Conservation (phyloP, 2,797 vertebrate genomes). For the Gallinago nigripennis region DNA sequence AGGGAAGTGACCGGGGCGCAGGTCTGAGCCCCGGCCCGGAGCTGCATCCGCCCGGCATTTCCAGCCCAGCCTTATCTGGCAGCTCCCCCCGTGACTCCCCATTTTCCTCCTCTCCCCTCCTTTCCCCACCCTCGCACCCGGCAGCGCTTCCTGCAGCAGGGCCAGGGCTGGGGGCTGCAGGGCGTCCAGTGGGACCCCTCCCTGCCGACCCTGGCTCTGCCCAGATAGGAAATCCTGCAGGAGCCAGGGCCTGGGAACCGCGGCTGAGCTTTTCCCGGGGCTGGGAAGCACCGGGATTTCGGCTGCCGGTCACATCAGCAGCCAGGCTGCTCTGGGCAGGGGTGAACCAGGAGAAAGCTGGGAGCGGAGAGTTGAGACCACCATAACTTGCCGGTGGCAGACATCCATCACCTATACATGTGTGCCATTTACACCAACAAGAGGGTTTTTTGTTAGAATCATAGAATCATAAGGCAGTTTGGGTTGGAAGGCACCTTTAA, state of each 20-base stretch:
- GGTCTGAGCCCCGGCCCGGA: neutral
- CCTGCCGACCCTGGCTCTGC: slow-evolving; percentile 11
- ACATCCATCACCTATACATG: neutral
- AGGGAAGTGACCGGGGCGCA: slow-evolving; percentile 37
- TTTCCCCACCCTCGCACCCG: neutral
- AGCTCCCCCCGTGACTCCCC: neutral
- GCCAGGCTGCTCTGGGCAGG: neutral
- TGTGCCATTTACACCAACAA: neutral
- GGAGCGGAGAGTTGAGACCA: neutral
- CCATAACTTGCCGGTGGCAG: rapidly evolving
- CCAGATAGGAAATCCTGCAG: slow-evolving; percentile 42
- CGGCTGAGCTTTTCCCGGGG: neutral
- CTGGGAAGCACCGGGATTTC: neutral
- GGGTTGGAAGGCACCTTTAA: neutral
- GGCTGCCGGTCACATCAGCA: neutral
- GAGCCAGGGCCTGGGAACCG: neutral
- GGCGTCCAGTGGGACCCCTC: slow-evolving; percentile 14
- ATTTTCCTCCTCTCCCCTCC: neutral
- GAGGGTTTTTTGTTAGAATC: neutral
- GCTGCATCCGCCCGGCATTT: neutral
- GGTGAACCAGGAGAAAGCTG: neutral
- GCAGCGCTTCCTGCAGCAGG: slow-evolving; percentile 32
- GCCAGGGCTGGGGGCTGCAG: slow-evolving; percentile 46
- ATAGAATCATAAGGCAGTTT: neutral
- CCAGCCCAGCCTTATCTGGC: slow-evolving; percentile 29